Conservation (phyloP, 37 sponge, comb jelly and placozoan genomes). For the Ephydatia muelleri region DNA sequence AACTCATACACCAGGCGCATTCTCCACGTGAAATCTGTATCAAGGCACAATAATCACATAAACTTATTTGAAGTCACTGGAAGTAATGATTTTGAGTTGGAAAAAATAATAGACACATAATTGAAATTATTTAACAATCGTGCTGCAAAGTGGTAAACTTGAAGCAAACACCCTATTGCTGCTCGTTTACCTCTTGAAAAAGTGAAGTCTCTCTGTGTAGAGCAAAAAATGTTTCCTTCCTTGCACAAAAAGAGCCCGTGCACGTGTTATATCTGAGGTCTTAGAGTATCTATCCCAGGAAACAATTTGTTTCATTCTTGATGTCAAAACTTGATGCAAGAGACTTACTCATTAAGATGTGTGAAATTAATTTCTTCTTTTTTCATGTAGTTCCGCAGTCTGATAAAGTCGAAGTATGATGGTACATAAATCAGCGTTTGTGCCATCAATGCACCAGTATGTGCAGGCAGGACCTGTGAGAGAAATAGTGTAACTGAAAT, state of each 20-base stretch:
- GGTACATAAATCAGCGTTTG: conserved; percentile 79
- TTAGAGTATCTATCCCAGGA: conserved; percentile 63
- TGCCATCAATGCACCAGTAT: conserved; percentile 44
- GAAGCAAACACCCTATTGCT: neutral
- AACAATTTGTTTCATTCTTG: neutral
- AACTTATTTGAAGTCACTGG: too few relatives aligned
- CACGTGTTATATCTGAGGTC: conserved; percentile 64
- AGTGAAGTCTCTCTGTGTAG: conserved; percentile 90
- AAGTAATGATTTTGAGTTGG: neutral
- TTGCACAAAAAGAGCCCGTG: conserved; percentile 69
- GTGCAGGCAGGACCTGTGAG: conserved; percentile 79
- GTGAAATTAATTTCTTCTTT: conserved; percentile 64
- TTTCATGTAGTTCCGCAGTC: conserved; percentile 86
- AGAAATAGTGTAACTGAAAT: conserved; percentile 1
- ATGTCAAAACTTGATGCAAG: neutral
- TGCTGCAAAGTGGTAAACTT: too few relatives aligned
- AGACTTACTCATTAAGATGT: conserved; percentile 80
- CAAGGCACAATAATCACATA: too few relatives aligned
- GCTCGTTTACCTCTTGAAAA: conserved; percentile 75
- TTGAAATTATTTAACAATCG: too few relatives aligned
- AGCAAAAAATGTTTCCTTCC: conserved; percentile 77
- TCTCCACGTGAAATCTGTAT: neutral
- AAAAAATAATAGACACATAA: conserved; percentile 8
- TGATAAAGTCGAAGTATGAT: conserved; percentile 96
- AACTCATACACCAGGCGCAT: neutral